Evolutionary conservation across 2,888 invertebrate genomes (phyloP), one percentile per base, ranked within the genome.

Genomic region (Leptinotarsa juncta): DNA sequence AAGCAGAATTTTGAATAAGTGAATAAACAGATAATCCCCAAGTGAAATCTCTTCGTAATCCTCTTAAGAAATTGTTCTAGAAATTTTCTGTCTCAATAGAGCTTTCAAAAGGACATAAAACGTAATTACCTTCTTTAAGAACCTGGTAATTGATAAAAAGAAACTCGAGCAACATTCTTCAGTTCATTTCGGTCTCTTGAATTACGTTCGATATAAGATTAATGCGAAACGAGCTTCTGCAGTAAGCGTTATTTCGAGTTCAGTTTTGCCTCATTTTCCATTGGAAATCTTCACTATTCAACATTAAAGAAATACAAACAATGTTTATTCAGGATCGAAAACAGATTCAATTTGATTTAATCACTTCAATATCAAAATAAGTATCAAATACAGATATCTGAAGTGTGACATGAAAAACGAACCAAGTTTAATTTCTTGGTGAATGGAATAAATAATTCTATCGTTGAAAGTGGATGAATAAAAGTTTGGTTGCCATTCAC

Each of bases 121-220:
- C 62, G 62, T 62, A 42, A 62, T 62, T 62, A 62, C 62, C 62
- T 62, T 18, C 62, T 62, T 62, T 18, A 15, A 62, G 62, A 42
- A 62, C 42, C 62, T 62, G 62, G 26, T 42, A 62, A 62, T 62
- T 62, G 62, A 62, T 62, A 62, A 62, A 62, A 62, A 57, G 57
- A 57, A 62, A 62, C 42, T 42, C 12, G n/a, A 62, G 42, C 42
- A 32, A 62, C 32, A 62, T 62, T 62, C 42, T 42, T 42, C 42
- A 18, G 62, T 62, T 62, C 62, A 42, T 42, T 62, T 42, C 42
- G 62, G 62, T 62, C 62, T 62, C 42, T n/a, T 5, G 18, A 62
- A 32, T 62, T 26, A 62, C 32, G 10, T 23, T 20, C 57, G 57
- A 57, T 57, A 57, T 26, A 57, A 57, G 62, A 62, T 62, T 62